phyloP scores from a whole-genome alignment of 1,140 invertebrate species.

The Coptotermes formosanus region DNA sequence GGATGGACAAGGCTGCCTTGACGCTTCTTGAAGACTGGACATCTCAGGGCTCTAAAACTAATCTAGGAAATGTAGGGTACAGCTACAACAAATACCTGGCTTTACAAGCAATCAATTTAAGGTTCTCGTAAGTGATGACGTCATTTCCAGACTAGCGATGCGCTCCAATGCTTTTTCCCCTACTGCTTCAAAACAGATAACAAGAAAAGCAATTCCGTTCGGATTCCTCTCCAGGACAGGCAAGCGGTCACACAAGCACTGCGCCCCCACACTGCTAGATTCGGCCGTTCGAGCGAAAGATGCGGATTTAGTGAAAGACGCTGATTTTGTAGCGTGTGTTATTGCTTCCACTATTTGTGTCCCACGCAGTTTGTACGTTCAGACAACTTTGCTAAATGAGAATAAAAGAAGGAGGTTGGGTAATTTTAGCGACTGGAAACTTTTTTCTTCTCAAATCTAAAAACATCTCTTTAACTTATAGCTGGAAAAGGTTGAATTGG shows the following conservation, averaged over 20 bases:
- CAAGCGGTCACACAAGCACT: neutral
- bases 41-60: neutral
- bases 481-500: neutral
- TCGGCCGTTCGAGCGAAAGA: neutral
- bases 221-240: neutral
- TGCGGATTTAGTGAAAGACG: neutral
- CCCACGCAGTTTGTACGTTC: neutral
- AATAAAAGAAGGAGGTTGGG: neutral
- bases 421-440: neutral
- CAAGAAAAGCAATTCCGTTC: slow-evolving; percentile 10
- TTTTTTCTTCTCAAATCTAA: neutral
- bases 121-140: slow-evolving; percentile 3
- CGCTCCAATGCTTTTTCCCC: neutral
- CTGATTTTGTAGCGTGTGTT: slow-evolving; percentile 2
- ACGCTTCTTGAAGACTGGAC: neutral
- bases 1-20: too few relatives aligned
- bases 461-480: neutral
- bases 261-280: neutral
- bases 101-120: slow-evolving; percentile 8
- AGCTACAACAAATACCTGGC: neutral
- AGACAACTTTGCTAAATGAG: neutral
- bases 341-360: neutral
- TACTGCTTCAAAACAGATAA: slow-evolving; percentile 7
- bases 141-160: neutral
- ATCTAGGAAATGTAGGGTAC: neutral